Conservation (phyloP, 2,113 vertebrate species). For the Anser cygnoides region DNA sequence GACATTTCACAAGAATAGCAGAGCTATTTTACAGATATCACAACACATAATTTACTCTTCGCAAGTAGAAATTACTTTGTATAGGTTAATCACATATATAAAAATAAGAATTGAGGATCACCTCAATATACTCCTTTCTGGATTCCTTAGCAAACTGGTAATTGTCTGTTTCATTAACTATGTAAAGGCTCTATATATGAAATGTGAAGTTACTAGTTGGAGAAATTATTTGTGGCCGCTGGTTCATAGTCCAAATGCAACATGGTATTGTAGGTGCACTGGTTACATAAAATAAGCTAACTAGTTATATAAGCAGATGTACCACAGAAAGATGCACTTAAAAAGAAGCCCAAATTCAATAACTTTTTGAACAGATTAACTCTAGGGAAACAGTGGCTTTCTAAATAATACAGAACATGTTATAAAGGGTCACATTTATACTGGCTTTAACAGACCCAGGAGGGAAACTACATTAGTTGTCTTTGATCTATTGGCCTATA, state of each 20-base stretch:
- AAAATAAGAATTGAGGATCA: background rate
- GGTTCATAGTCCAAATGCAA: rapidly evolving
- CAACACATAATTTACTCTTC: background rate
- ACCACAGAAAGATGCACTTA: background rate
- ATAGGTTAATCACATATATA: background rate
- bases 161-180: background rate
- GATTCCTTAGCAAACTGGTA: background rate
- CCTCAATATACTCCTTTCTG: background rate
- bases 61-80: background rate
- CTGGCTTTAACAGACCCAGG: slow-evolving; percentile 36
- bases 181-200: rapidly evolving
- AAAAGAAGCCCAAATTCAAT: background rate
- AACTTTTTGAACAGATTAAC: slow-evolving; percentile 13
- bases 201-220: background rate
- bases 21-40: background rate
- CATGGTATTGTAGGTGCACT: background rate
- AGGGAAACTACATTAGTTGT: slow-evolving; percentile 49
- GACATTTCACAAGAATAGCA: background rate
- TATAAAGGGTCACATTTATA: slow-evolving; percentile 48
- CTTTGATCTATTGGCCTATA: slow-evolving; percentile 66
- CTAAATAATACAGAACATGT: slow-evolving; percentile 38
- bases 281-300: background rate
- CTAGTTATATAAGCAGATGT: background rate
- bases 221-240: background rate
- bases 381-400: slow-evolving; percentile 17